Evolutionary conservation across 2,113 vertebrate genomes (phyloP), one percentile per base, ranked within the genome.

Genomic region (Nothoprocta perdicaria): DNA sequence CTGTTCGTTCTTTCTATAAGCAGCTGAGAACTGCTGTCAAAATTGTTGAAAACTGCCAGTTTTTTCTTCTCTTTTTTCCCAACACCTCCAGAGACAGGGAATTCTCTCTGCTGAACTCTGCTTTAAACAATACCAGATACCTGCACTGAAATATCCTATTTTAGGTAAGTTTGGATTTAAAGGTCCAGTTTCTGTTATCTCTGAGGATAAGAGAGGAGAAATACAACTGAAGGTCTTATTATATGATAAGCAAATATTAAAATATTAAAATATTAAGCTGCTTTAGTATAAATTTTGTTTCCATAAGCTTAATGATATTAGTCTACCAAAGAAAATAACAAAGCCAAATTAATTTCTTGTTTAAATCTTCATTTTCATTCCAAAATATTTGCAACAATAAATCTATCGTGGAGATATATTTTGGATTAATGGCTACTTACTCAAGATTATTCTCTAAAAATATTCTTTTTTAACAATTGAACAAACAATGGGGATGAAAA

Each of bases 21-120:
- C 50, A 92, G 55, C 86, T 89, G 71, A 73, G 72, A 93, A 80
- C 50, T 84, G 75, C 72, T 94, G 86, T 89, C 92, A 95, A 68
- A 89, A 80, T 75, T 67, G 55, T 83, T 94, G 84, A 95, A 89
- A 93, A 16, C 75, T 95, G 46, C 7, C 72, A 92, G 63, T 68
- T 65, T 69, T 65, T 63, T 84, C 82, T n/a, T 33, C 23, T 27
- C 38, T 7, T 33, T 58, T 41, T 78, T 65, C 48, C n/a, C 14
- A 48, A 62, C 71, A 80, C 66, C 43, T 74, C 27, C 84, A 67
- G 40, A 93, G 43, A 78, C 27, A 12, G 61, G 43, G 46, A 87
- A 80, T 62, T 94, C 63, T 82, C 55, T 83, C 79, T 74, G 10
- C 57, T 87, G 12, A 18, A 63, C 87, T 92, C 67, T 89, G 38